These are phyloP conservation scores for Sesia bembeciformis DNA, from an alignment of 2,888 invertebrate genomes.

Conservation along the genomic window DNA sequence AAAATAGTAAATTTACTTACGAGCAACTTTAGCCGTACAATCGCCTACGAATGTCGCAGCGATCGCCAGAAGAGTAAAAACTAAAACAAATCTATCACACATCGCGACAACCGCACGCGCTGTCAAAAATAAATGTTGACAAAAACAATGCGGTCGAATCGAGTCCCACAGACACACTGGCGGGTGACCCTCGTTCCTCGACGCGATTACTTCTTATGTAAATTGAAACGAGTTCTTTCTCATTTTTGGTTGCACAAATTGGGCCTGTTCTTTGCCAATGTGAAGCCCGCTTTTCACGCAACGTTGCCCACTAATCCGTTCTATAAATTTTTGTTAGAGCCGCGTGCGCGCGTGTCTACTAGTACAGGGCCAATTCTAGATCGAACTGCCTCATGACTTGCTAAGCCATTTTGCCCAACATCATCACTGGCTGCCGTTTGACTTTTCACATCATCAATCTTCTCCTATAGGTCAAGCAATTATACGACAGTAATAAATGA, in stretches of 20 bases:
- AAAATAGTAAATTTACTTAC: conserved; percentile 32
- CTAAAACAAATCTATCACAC: conserved; percentile 49
- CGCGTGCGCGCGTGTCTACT: neutral
- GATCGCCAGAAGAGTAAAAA: conserved; percentile 35
- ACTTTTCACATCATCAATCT: neutral
- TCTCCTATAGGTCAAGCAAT: neutral
- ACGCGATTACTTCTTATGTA: conserved; percentile 40
- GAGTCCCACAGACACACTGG: conserved; percentile 37
- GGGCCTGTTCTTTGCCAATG: conserved; percentile 56
- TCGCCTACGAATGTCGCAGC: conserved; percentile 29
- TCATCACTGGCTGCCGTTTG: neutral
- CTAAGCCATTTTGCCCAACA: neutral
- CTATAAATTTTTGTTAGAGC: conserved; percentile 34
- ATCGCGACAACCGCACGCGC: conserved; percentile 25
- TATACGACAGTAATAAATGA: neutral
- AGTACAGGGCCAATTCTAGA: neutral
- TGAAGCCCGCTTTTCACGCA: conserved; percentile 59
- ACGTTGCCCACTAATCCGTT: conserved; percentile 50
- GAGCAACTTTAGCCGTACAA: conserved; percentile 47
- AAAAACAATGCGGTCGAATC: conserved; percentile 21
- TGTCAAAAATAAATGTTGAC: conserved; percentile 2
- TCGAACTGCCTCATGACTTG: neutral
- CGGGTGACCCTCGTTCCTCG: conserved; percentile 34
- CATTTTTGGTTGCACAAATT: conserved; percentile 65
- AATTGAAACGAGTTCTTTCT: conserved; percentile 60